phyloP scores from a whole-genome alignment of 2,888 invertebrate species.

The Ectemnius continuus region DNA sequence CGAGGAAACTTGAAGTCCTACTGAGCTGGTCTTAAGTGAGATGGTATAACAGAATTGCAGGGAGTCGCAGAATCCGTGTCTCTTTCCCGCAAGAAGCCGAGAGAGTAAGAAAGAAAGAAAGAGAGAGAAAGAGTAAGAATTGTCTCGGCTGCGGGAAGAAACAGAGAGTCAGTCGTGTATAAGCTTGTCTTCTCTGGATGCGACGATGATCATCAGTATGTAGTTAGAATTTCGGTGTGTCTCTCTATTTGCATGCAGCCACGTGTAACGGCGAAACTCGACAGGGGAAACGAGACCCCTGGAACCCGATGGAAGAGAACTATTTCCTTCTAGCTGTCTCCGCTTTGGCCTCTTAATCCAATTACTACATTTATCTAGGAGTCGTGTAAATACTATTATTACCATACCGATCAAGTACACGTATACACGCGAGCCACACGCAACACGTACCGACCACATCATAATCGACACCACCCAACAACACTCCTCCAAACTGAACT shows the following conservation, averaged over 20 bases:
- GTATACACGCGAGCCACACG: conserved; percentile 8
- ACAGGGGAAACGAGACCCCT: conserved; percentile 30
- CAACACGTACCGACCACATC: conserved; percentile 3
- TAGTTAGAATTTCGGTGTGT: conserved; percentile 59
- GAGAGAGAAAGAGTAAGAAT: too few relatives aligned
- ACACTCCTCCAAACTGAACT: not conserved
- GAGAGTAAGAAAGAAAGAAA: too few relatives aligned
- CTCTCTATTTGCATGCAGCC: conserved; percentile 51
- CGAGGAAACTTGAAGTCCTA: conserved; percentile 41
- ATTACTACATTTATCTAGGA: conserved; percentile 25
- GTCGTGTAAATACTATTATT: conserved; percentile 35
- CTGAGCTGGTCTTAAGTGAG: conserved; percentile 60
- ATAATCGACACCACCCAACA: conserved; percentile 13
- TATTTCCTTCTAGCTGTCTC: conserved; percentile 50
- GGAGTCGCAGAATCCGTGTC: not conserved
- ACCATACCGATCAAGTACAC: conserved; percentile 26
- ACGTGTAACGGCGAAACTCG: conserved; percentile 19
- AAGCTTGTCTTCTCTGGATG: conserved; percentile 24
- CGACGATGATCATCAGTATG: conserved; percentile 32
- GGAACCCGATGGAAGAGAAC: conserved; percentile 5
- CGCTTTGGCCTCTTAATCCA: conserved; percentile 27
- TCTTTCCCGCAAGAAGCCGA: too few relatives aligned
- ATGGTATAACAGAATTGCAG: conserved; percentile 39
- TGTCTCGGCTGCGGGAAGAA: too few relatives aligned
- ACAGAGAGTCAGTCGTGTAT: conserved; percentile 24